These are phyloP conservation scores for Hyaena hyaena DNA, from an alignment of 2,113 vertebrate genomes.

Conservation along the genomic window DNA sequence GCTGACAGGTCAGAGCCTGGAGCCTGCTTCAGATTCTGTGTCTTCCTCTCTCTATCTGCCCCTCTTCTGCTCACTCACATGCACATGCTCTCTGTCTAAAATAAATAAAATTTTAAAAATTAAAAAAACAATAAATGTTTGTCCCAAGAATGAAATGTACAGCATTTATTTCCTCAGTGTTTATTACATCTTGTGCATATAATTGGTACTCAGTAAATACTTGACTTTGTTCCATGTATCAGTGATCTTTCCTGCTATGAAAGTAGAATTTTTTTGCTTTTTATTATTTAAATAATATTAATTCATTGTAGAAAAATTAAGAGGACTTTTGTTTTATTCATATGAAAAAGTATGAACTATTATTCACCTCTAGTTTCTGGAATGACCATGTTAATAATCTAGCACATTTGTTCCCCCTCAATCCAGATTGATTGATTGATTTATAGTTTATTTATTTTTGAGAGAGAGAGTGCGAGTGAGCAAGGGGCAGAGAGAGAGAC, in stretches of 20 bases:
- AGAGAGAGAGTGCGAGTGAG: no score
- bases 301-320: conserved; percentile 23
- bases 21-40: no score
- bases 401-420: not conserved
- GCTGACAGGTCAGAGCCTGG: no score
- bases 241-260: conserved; percentile 23
- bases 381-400: conserved; percentile 4
- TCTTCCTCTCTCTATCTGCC: no score
- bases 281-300: conserved; percentile 38
- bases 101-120: no score
- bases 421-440: not conserved
- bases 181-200: not conserved
- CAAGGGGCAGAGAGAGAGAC: no score
- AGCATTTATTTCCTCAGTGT: not conserved
- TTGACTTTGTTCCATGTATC: conserved; percentile 25
- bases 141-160: not conserved
- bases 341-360: conserved; percentile 23
- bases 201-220: conserved; percentile 2
- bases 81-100: no score
- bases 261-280: not conserved
- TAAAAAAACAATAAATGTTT: not conserved
- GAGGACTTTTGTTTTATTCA: conserved; percentile 26
- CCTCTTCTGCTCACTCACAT: no score
- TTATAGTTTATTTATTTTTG: not conserved
- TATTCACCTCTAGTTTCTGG: not conserved